Base-by-base conservation (phyloP, 2,888 invertebrate species). In the Nezara viridula region DNA sequence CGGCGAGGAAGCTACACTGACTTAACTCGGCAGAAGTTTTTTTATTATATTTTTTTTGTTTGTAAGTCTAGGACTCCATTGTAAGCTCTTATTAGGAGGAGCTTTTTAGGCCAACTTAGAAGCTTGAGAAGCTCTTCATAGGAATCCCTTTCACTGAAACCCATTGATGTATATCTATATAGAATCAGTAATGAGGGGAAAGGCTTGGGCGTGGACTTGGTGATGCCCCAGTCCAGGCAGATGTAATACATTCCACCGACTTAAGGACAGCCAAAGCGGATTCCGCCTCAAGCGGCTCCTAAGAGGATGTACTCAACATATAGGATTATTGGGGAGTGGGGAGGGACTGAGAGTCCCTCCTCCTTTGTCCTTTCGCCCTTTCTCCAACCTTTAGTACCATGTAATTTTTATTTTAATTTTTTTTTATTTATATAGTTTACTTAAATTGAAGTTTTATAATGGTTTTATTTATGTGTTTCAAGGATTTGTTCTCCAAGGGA, bases 301-400 rank as follows among this genome's bases (percentile, higher is more conserved):
- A 73, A 73, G 66, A 73, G 66, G 66, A 73, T 73, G 66, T 73
- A 37, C 66, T 73, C 66, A 73, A 73, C 66, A 73, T 73, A 73
- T 73, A 73, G 66, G 66, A 32, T 73, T 73, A 73, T 73, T 73
- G 32, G 21, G 66, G 37, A n/a, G n/a, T n/a, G 37, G 2, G n/a
- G 14, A 5, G 37, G 5, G 0, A 6, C 37, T 14, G 16, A 1
- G 27, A 27, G 66, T 1, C 5, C 27, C 66, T 21, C 5, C 24
- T 21, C 60, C 2, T 14, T 60, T 27, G 27, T 6, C 27, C 14
- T 32, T 27, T 60, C 27, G 27, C 16, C 16, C 32, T 14, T 32
- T 6, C 32, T 27, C 14, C 12, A 14, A 16, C 27, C 5, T 60
- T 2, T 55, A n/a, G 0, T 50, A 6, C 6, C 5, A 12, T 6